Percentiles rank a stretch among this genome's conserved stretches.
Evolutionary conservation across 2,113 vertebrate genomes (phyloP).

Genomic region (Prionailurus viverrinus): DNA sequence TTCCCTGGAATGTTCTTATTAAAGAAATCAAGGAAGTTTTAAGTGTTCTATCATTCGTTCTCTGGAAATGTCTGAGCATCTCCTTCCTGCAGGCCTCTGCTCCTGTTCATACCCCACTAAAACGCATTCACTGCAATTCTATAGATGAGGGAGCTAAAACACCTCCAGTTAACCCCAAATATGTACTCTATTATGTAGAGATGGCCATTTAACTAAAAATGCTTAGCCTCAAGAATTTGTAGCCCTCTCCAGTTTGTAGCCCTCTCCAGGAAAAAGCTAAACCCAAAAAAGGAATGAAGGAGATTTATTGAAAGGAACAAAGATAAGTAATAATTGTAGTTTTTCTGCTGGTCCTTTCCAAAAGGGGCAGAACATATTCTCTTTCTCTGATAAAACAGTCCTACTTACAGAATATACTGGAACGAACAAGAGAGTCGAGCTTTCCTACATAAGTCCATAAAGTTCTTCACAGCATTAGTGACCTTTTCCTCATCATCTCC

Average conservation of each 20-base stretch:
- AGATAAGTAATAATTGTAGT: neutral
- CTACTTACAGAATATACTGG: neutral
- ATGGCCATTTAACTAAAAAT: neutral
- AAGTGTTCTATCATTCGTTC: neutral
- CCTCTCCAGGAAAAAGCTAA: slow-evolving; percentile 5
- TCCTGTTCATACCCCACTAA: neutral
- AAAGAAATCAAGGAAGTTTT: slow-evolving; percentile 8
- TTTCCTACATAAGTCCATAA: slow-evolving; percentile 3
- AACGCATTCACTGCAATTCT: neutral
- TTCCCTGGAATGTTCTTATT: slow-evolving; percentile 14
- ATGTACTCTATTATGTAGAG: neutral
- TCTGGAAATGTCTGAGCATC: slow-evolving; percentile 29
- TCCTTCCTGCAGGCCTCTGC: neutral
- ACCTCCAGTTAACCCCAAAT: neutral
- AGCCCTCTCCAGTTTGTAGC: neutral
- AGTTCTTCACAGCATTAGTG: neutral
- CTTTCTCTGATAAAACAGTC: neutral
- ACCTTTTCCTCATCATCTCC: neutral
- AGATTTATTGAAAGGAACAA: slow-evolving; percentile 31
- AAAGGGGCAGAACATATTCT: neutral
- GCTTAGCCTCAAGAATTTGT: neutral
- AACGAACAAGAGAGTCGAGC: neutral
- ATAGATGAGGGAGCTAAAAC: neutral
- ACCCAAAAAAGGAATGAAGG: neutral
- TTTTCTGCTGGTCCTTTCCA: neutral